phyloP scores from a whole-genome alignment of 2,888 invertebrate genomes.

The Drosophila fungiperda region DNA sequence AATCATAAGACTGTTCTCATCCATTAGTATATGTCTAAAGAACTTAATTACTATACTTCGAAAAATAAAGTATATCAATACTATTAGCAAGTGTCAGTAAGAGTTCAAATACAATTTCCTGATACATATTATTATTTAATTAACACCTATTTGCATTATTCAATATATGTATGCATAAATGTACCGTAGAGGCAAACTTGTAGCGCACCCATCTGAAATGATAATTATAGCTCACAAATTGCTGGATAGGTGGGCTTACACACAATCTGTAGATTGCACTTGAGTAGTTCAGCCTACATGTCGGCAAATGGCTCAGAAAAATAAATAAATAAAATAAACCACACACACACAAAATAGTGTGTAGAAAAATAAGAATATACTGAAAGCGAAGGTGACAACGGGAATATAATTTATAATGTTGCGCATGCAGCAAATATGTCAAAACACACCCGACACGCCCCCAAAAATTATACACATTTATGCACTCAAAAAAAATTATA shows the following conservation, averaged over 20 bases:
- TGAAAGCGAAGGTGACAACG: slow-evolving; percentile 74
- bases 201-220: slow-evolving; percentile 59
- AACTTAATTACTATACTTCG: neutral
- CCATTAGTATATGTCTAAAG: neutral
- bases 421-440: slow-evolving; percentile 74
- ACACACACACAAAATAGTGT: slow-evolving; percentile 11
- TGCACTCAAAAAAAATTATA: neutral
- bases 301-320: slow-evolving; percentile 25
- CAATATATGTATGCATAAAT: slow-evolving; percentile 9
- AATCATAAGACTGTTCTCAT: neutral
- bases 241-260: slow-evolving; percentile 60
- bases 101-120: neutral
- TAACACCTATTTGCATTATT: slow-evolving; percentile 38
- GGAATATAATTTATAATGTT: slow-evolving; percentile 76
- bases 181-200: slow-evolving; percentile 26
- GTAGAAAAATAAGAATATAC: slow-evolving; percentile 28
- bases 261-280: slow-evolving; percentile 74
- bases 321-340: neutral
- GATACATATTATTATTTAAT: slow-evolving; percentile 45
- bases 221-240: slow-evolving; percentile 67
- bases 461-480: slow-evolving; percentile 32
- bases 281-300: slow-evolving; percentile 73
- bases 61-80: neutral
- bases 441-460: slow-evolving; percentile 70
- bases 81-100: neutral